Base-by-base conservation (phyloP, 1,140 invertebrate species). In the Idris sp. region DNA sequence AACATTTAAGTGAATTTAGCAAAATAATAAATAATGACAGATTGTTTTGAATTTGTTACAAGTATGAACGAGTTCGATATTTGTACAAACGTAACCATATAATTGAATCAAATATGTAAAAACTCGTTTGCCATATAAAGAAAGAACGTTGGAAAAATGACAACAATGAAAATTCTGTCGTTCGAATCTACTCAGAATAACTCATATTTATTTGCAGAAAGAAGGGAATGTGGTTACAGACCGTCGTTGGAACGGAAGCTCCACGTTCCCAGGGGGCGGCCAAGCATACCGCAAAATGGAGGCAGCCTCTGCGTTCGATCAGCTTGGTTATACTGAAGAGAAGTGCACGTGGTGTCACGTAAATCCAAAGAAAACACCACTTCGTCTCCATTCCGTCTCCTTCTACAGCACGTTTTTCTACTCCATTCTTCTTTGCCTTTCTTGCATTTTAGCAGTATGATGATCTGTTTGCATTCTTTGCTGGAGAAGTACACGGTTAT, bases 351-450 rank as follows among this genome's bases (percentile, higher is more conserved):
- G 77, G 79, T 81, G 77, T 84, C 81, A 80, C 77, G 78, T 83
- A 83, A 84, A 84, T 81, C 80, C 74, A 80, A 81, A 82, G 77
- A 83, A 84, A 83, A 84, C 80, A 83, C 62, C 65, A 76, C 78
- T 79, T 48, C 69, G 56, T 77, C 77, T 78, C 76, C 48, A 71
- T 75, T 77, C 48, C 44, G 41, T 74, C 69, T 78, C 48, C 68
- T 64, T 71, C 72, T 62, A 22, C 49, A 48, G 54, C 68, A 72
- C 67, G 65, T 72, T 73, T 69, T 69, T 73, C 68, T 67, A 14
- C 64, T 59, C 43, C 26, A 41, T 61, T 61, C 59, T 69, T 58
- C 43, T 67, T 64, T 44, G 30, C 51, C 67, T 72, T 62, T 38
- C 68, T 79, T 74, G 54, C 53, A 73, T 78, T 74, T 56, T 46